Conservation (phyloP, 2,888 invertebrate species). For the Protophormia terraenovae region DNA sequence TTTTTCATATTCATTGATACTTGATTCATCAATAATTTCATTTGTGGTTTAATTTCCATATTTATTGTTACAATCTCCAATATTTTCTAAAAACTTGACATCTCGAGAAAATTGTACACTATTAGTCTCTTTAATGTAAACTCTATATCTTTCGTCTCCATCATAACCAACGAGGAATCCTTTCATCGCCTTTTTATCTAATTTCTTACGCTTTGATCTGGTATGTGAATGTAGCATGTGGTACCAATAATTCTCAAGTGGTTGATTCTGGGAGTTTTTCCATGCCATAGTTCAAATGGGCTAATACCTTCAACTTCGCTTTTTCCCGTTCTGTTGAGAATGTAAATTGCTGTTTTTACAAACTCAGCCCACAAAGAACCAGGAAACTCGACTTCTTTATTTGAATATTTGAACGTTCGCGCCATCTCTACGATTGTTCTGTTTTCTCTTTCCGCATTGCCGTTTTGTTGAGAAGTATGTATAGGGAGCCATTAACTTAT, state of each 20-base stretch:
- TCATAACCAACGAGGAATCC: conserved; percentile 33
- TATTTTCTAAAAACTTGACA: neutral
- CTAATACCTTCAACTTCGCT: too few species aligned
- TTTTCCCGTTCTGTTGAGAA: too few species aligned
- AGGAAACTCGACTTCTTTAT: conserved; percentile 48
- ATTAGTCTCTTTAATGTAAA: neutral
- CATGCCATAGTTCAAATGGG: neutral
- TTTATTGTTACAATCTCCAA: neutral
- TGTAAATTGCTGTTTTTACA: too few species aligned
- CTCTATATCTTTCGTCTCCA: neutral
- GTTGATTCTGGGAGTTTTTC: neutral
- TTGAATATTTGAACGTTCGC: conserved; percentile 49
- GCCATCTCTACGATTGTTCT: conserved; percentile 42
- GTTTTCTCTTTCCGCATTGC: conserved; percentile 30
- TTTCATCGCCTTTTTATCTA: conserved; percentile 59
- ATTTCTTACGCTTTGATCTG: conserved; percentile 55
- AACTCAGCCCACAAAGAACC: conserved; percentile 38
- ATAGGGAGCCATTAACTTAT: conserved; percentile 51
- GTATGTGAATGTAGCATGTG: conserved; percentile 45
- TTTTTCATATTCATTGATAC: neutral
- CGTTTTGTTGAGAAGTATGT: conserved; percentile 52
- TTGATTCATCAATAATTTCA: neutral
- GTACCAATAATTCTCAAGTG: conserved; percentile 49
- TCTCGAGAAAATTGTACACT: neutral
- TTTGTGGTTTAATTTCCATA: neutral